Evolutionary conservation across 2,888 invertebrate species (phyloP).

Genomic region (Mesorhabditis sp.): DNA sequence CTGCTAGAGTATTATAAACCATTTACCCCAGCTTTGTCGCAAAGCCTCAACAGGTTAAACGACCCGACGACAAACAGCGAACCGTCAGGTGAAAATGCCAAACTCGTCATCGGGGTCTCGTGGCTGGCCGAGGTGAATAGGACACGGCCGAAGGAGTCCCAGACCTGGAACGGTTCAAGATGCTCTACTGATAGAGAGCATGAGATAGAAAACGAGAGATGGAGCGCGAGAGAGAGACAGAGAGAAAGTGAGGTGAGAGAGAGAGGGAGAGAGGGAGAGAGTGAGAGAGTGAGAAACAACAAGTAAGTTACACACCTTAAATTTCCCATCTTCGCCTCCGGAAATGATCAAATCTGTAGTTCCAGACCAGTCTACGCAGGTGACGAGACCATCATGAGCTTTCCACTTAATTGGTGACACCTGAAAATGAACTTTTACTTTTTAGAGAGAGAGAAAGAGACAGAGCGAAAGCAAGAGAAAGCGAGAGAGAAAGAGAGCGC

Average conservation of each 20-base stretch:
- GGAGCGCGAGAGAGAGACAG: too few relatives aligned
- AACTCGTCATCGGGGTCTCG: constrained; percentile 83
- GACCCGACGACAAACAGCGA: constrained; percentile 86
- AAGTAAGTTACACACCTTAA: constrained; percentile 66
- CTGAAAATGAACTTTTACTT: constrained; percentile 41
- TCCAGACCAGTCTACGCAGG: constrained; percentile 69
- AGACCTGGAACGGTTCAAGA: constrained; percentile 63
- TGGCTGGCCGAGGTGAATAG: constrained; percentile 80
- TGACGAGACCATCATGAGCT: constrained; percentile 87
- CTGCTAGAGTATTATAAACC: not conserved
- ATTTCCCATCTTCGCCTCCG: constrained; percentile 74
- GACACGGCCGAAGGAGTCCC: constrained; percentile 85
- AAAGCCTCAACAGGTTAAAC: constrained; percentile 84
- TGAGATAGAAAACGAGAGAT: too few relatives aligned
- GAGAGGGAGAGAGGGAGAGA: too few relatives aligned
- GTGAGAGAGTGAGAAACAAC: too few relatives aligned
- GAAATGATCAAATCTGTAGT: constrained; percentile 66
- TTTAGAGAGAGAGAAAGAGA: not conserved
- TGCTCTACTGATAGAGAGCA: constrained; percentile 10
- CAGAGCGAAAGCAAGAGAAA: not conserved
- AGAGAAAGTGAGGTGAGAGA: too few relatives aligned
- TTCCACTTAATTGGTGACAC: constrained; percentile 70
- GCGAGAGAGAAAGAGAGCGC: too few relatives aligned
- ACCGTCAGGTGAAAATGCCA: constrained; percentile 87
- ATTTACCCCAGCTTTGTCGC: constrained; percentile 84